Evolutionary conservation across 2,888 invertebrate genomes (phyloP), one percentile per base, ranked within the genome.

Genomic region (Aspidiotus rigidus): DNA sequence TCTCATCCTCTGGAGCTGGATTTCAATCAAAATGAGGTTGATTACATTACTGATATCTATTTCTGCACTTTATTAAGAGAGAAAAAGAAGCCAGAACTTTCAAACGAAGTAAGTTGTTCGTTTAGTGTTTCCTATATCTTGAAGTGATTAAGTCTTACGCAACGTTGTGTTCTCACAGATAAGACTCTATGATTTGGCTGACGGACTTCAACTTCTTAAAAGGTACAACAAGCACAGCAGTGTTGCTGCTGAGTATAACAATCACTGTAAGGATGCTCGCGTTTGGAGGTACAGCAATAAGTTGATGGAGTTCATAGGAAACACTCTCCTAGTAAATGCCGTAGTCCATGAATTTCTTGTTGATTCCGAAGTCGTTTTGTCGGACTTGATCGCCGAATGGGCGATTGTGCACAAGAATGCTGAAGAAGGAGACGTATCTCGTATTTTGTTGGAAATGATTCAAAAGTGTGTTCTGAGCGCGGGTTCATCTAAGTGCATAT

Each of bases 11-110:
- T 69, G 10, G 64, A 71, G 62, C 40, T 70, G 13, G 56, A 69
- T 55, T 44, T 69, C 44, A 55, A 79, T 71, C 67, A 67, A 60
- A 79, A 80, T 71, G 83, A 84, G 73, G 79, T 82, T 73, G 79
- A 83, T 74, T 83, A 81, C 75, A 82, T 84, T 77, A 80, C 82
- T 74, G 85, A 85, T 77, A 80, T 84, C 64, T 83, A 83, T 75
- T 80, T 84, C 73, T 82, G 83, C 69, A 79, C 84, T 64, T 77
- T 85, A 73, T 83, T 80, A 76, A 82, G 82, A 78, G 80, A 79
- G 75, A 81, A 82, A 75, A 80, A 81, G 75, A 81, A 78, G 74
- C 77, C 79, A 74, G 81, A 81, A 75, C 80, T 83, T 74, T 78
- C 81, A 75, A 78, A 79, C 75, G 78, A 81, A 79, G 82, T 82